Evolutionary conservation across 2,113 vertebrate species (phyloP).

Genomic region (human): DNA sequence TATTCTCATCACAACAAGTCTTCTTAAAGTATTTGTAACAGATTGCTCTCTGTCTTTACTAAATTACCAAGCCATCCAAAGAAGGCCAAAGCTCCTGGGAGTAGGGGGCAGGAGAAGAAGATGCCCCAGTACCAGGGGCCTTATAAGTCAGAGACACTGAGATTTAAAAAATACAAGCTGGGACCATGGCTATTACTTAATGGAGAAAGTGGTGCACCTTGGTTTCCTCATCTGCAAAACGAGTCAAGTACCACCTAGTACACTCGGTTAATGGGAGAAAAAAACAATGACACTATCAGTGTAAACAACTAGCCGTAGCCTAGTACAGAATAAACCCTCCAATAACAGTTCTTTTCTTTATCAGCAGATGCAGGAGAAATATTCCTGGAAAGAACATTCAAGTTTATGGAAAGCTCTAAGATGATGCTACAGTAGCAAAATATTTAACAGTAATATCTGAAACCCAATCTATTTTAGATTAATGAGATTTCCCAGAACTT

Average conservation of each 20-base stretch:
- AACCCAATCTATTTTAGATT: not conserved
- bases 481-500: not conserved
- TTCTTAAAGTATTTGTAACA: not conserved
- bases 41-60: conserved; percentile 7
- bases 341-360: not conserved
- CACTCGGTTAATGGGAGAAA: not conserved
- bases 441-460: not conserved
- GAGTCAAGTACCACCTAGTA: not conserved
- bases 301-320: not conserved
- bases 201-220: not conserved
- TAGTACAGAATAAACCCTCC: not conserved
- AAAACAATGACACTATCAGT: not conserved
- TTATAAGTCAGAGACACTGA: conserved; percentile 26
- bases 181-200: not conserved
- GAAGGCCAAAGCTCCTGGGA: not conserved
- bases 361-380: conserved; percentile 21
- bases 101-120: not conserved
- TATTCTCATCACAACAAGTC: not conserved
- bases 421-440: not conserved
- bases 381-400: conserved; percentile 6
- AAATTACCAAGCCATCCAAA: not conserved
- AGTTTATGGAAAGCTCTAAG: conserved; percentile 21
- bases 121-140: not conserved
- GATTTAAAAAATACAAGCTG: not conserved
- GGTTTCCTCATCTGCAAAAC: conserved; percentile 21